Evolutionary conservation across 2,797 vertebrate species (phyloP), one percentile per base, ranked within the genome.

Genomic region (Eulemur mongoz): DNA sequence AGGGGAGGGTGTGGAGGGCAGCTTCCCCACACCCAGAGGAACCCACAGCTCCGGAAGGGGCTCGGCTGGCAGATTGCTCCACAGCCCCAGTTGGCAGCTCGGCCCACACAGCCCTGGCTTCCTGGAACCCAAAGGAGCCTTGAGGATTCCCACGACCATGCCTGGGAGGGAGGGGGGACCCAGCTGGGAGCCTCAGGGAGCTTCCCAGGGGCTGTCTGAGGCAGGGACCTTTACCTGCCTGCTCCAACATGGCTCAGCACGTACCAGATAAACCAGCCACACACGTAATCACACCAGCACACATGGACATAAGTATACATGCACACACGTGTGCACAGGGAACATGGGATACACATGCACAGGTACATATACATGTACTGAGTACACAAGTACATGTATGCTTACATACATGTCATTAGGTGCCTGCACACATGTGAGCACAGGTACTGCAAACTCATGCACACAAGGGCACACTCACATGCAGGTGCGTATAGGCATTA

Each of bases 31-130:
- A 32, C 96, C 76, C 95, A 67, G 95, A 98, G 96, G 96, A 98
- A 98, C 97, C 96, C 95, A 0, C 98, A 95, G 85, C 96, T 94
- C 96, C 98, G 98, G 98, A 98, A 98, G 83, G 96, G 96, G 95
- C 87, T 97, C 89, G 5, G 97, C 89, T 69, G 89, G 91, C 89
- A 95, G 89, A 98, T 98, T 98, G 92, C 97, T 93, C 96, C 98
- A 97, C 78, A 92, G 79, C 85, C 67, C 38, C 4, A 57, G 80
- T 61, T 45, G 80, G 73, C 88, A 92, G 80, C 72, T 61, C 54
- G 18, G 93, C 92, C 94, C 80, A 88, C 76, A 86, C 23, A 11
- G 65, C 69, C 78, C 40, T 43, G 63, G 76, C 72, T 96, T 95
- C 87, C 92, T 35, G n/a, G 89, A 97, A 95, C 76, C 80, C 86